These are phyloP conservation scores for Chrysochloris asiatica DNA, from an alignment of 2,113 vertebrate genomes.

Conservation along the genomic window DNA sequence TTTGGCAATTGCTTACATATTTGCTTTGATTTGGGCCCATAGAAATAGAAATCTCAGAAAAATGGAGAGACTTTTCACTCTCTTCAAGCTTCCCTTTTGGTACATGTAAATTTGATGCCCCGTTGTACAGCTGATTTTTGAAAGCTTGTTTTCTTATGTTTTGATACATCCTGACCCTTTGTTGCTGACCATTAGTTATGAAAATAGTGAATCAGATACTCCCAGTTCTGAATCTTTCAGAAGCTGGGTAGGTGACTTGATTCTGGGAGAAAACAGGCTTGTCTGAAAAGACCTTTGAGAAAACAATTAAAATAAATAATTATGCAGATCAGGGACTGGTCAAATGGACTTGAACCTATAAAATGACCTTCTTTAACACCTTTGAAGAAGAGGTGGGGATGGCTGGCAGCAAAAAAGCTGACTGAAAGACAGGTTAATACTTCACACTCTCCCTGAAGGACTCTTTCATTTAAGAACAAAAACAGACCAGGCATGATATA, in stretches of 20 bases:
- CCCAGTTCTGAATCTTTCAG: conserved; percentile 1
- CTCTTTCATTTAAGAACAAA: conserved; percentile 28
- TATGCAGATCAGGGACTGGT: conserved; percentile 18
- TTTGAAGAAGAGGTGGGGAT: not conserved
- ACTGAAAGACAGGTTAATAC: not conserved
- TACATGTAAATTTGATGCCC: not conserved
- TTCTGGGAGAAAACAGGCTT: conserved; percentile 32
- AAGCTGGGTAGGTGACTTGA: not conserved
- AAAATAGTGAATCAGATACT: conserved; percentile 42
- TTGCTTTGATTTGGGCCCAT: not conserved
- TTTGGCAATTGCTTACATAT: not conserved
- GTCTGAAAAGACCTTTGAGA: no score
- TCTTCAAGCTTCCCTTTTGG: not conserved
- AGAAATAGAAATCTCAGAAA: not conserved
- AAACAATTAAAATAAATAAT: no score
- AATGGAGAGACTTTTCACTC: not conserved
- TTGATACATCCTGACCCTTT: conserved; percentile 18
- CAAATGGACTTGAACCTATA: not conserved
- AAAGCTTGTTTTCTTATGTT: not conserved
- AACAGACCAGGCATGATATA: not conserved
- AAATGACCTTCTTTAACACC: conserved; percentile 14
- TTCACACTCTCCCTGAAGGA: not conserved
- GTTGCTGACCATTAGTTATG: conserved; percentile 41
- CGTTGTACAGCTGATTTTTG: conserved; percentile 28
- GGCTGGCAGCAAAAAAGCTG: not conserved